Evolutionary conservation across 2,888 invertebrate genomes (phyloP), one percentile per base, ranked within the genome.

Genomic region (Tiliacea aurago): DNA sequence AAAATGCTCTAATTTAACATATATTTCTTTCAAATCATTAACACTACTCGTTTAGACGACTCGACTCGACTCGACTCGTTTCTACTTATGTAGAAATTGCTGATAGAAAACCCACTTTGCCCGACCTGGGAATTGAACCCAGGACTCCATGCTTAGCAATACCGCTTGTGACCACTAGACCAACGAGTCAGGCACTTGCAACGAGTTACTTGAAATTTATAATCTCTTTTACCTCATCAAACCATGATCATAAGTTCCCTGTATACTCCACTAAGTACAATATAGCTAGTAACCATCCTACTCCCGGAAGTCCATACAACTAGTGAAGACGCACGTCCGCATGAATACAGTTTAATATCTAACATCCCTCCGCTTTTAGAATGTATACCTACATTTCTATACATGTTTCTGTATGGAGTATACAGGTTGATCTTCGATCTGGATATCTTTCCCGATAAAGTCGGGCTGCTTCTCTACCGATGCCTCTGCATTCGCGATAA

Each of bases 261-360:
- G 15, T 15, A 33, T n/a, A 9, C 68, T 3, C 15, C 1, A 43
- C 51, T 18, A 33, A 51, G 51, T 18, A 70, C 28, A 33, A 13
- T 20, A 15, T 15, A 23, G 18, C 41, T 15, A 67, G 68, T 15
- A 9, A 4, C 47, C 47, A 7, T 3, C 6, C 53, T 4, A 5
- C 45, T 3, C 53, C 2, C 53, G 1, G 49, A 23, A 59, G 20
- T 6, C 28, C 47, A 20, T 74, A 45, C 61, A 47, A 23, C 56
- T 66, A 37, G 43, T 66, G n/a, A 67, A 74, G 58, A 58, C 58
- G 76, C 66, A 64, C 70, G 75, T 75, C 66, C 59, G 55, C 69
- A 61, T 78, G 76, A 84, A 78, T 81, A 84, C 76, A 72, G 73
- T 84, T 81, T 84, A 72, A 78, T 84, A 28, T 28, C 28, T 28